Base-by-base conservation (phyloP, 2,113 vertebrate genomes). In the Xiphias gladius region DNA sequence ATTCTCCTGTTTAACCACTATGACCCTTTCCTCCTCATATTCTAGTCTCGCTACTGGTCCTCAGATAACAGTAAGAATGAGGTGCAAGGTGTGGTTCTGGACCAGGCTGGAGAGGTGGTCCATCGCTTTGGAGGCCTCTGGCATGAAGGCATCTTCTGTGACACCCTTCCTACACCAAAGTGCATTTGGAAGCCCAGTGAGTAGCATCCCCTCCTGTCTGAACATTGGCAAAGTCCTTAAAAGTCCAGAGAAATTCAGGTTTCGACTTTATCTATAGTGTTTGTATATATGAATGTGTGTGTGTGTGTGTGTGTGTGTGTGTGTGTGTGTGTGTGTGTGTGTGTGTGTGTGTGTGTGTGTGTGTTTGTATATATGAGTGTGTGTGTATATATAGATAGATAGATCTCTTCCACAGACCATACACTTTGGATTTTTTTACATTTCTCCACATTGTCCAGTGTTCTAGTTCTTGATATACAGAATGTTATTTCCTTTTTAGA, bases 161-260 rank as follows among this genome's bases (percentile, higher is more conserved):
- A 98, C 14, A 95, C 95, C 0, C 79, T 95, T 1, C 79, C 96
- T 0, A 89, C 90, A 0, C 94, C 97, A 0, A 96, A 96, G 75
- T 97, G 96, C 93, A 86, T 99, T 94, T 99, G 97, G 97, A 99
- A 95, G 83, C 97, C 97, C 76, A 96, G 97, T 99, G 90, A 95
- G 97, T 91, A 52, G 0, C 64, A 39, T 24, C 62, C 3, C 6
- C 0, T 17, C 7, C 17, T 39, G 4, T 37, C n/a, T 35, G 22
- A 54, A 24, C 2, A 7, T 0, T 26, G 22, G 6, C 28, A 28
- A 11, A 10, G 43, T n/a, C 24, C 11, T 46, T 9, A 30, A 26
- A 35, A 35, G 32, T 35, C 32, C 32, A 6, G 3, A 35, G 32
- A 6, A 35, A 35, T 35, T 35, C 32, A 35, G n/a, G n/a, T n/a